These are phyloP conservation scores for Busseola fusca DNA, from an alignment of 2,888 invertebrate species.

Conservation along the genomic window DNA sequence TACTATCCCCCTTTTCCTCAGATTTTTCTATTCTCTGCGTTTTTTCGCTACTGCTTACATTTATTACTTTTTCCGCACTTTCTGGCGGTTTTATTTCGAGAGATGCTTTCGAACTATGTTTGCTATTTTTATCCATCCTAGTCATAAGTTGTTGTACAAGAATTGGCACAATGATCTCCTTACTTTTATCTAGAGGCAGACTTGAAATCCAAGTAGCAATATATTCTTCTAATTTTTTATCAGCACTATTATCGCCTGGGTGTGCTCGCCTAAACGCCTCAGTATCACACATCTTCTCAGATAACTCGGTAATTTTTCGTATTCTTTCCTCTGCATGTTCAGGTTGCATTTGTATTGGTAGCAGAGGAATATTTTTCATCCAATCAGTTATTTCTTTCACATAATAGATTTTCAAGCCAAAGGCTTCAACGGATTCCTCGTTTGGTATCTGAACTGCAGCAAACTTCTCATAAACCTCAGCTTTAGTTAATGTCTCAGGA, in stretches of 20 bases:
- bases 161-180: constrained; percentile 65
- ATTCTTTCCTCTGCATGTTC: constrained; percentile 60
- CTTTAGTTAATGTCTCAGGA: constrained; percentile 58
- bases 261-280: constrained; percentile 52
- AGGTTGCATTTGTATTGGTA: constrained; percentile 58
- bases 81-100: constrained; percentile 1
- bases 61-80: constrained; percentile 7
- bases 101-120: constrained; percentile 4
- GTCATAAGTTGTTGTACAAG: constrained; percentile 71
- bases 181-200: constrained; percentile 68
- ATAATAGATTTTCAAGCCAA: constrained; percentile 68
- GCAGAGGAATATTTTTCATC: constrained; percentile 75
- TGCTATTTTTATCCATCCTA: constrained; percentile 68
- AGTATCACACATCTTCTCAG: constrained; percentile 69
- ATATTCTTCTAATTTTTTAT: constrained; percentile 65
- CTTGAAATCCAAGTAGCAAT: constrained; percentile 70
- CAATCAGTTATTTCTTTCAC: constrained; percentile 77
- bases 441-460: constrained; percentile 62
- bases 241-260: constrained; percentile 52
- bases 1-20: not conserved
- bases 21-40: not conserved
- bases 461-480: constrained; percentile 67
- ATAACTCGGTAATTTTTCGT: constrained; percentile 70
- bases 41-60: not conserved
- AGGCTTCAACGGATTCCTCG: constrained; percentile 66